Base-by-base conservation (phyloP, 2,113 vertebrate species). In the Bujurquina vittata region DNA sequence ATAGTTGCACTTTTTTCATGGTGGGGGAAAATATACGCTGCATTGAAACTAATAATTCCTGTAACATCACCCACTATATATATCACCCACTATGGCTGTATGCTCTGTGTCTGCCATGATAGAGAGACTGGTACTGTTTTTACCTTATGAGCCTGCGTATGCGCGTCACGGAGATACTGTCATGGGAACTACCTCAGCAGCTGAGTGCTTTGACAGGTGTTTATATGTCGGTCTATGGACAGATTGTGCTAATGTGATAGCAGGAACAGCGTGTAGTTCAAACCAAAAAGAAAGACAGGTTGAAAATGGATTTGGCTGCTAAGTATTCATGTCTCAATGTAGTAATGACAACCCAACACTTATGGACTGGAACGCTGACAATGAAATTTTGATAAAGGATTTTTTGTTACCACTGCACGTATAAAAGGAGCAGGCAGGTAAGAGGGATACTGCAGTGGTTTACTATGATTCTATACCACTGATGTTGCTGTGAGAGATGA, bases 181-280 rank as follows among this genome's bases (percentile, higher is more conserved):
- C 26, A 72, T 52, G 46, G 67, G 46, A 72, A n/a, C 18, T 69
- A 52, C 49, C 23, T 29, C 43, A 72, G 46, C 67, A 72, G 43
- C 26, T 54, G 46, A 54, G 67, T 72, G 46, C 67, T 72, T 72
- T 72, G 46, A 26, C 67, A 54, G 26, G 67, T 72, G 67, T 72
- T 72, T 72, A 54, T 72, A 18, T 14, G 12, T 52, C 23, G 7
- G 43, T 69, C 29, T 69, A 69, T 52, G 65, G 65, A 52, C 23
- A 4, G 65, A 69, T 29, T 72, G 26, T 33, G 26, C 29, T 54
- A 46, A 72, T 72, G 65, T 52, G 46, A 72, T 52, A 8, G 43
- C 23, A 14, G 43, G 31, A 14, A 72, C 67, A 54, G 5, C 52
- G 23, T 72, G 23, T 52, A 72, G 43, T 31, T 52, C 49, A 52